Conservation (phyloP, 2,888 invertebrate species). For the Dicyrtoma fusca region DNA sequence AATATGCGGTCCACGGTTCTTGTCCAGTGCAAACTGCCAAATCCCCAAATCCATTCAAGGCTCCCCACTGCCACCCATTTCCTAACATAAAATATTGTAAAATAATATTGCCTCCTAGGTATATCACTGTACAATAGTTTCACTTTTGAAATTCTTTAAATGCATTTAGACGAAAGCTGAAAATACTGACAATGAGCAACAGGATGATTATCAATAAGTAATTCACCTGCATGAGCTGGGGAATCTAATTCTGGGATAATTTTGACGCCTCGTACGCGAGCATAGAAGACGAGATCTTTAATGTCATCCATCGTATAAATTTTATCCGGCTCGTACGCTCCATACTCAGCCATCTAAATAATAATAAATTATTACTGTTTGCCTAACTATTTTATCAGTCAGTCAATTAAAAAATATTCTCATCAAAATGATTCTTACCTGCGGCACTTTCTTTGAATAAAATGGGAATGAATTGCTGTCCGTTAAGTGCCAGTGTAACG, state of each 20-base stretch:
- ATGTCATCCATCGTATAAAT: constrained; percentile 68
- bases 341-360: constrained; percentile 73
- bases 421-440: constrained; percentile 57
- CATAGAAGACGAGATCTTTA: constrained; percentile 61
- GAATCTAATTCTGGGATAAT: constrained; percentile 61
- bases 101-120: no score
- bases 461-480: constrained; percentile 94
- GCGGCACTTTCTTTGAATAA: constrained; percentile 71
- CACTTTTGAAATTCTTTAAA: no score
- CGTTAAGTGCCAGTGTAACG: constrained; percentile 87
- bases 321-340: constrained; percentile 63
- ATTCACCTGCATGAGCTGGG: constrained; percentile 60
- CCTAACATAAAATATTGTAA: no score
- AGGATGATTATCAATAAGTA: no score
- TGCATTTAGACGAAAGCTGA: no score
- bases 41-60: constrained; percentile 64
- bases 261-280: constrained; percentile 62
- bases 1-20: constrained; percentile 59
- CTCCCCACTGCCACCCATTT: constrained; percentile 58
- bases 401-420: no score
- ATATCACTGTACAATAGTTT: no score
- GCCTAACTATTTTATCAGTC: constrained; percentile 36
- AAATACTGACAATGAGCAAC: no score
- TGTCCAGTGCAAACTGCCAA: constrained; percentile 57
- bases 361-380: constrained; percentile 61